Evolutionary conservation across 2,888 invertebrate genomes (phyloP), one percentile per base, ranked within the genome.

Genomic region (Leucania comma): DNA sequence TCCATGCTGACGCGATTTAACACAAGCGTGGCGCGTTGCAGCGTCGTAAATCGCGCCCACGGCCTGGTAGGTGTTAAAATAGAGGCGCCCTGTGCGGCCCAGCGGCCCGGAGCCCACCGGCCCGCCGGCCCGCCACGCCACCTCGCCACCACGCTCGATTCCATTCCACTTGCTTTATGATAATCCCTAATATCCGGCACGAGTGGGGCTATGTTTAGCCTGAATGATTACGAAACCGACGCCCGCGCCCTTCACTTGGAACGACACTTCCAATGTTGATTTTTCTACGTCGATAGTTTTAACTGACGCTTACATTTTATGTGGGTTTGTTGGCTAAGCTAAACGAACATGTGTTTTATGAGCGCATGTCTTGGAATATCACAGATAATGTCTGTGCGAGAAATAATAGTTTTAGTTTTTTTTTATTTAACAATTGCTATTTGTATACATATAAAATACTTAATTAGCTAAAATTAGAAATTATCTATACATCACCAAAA

Each of bases 101-200:
- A 85, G 56, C 72, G 86, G 88, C 89, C 66, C 42, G 59, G 38
- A 53, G 88, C 89, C 74, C 42, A 65, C 32, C 32, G 58, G 66
- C 78, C 73, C 73, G 48, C 29, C 56, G 85, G 57, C 61, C 58
- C 76, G 57, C 75, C 73, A 35, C 54, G 75, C 75, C 75, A 79
- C 61, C 74, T 67, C 80, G 80, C 68, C 75, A 87, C 90, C 89
- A 81, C 74, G 83, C 83, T 89, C 92, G 90, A 92, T 91, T 91
- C 91, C 90, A 93, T 92, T 92, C 92, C 93, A 94, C 94, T 94
- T 93, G 92, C 90, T 95, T 95, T 95, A 95, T 95, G 93, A 95
- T 95, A 95, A 96, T 95, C 95, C 95, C 92, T 92, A 92, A 95
- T 95, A 95, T 95, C 95, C 95, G 95, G 94, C 92, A 91, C 89